These are phyloP conservation scores for Aphelinus atriplicis DNA, from an alignment of 1,140 invertebrate species.

Conservation along the genomic window DNA sequence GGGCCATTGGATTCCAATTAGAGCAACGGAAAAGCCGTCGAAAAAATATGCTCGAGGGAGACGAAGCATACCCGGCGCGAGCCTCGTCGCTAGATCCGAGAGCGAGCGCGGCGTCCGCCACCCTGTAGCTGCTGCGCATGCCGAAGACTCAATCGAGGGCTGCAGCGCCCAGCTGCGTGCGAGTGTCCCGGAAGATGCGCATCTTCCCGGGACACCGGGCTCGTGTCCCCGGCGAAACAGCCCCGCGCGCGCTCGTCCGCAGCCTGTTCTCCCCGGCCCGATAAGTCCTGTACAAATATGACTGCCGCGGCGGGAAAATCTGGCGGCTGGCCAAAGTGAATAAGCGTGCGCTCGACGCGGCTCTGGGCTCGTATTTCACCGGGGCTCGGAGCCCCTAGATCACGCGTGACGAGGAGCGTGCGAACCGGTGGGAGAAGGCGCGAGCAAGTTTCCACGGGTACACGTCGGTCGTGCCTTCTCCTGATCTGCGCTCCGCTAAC, in stretches of 20 bases:
- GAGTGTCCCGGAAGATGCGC: slow-evolving; percentile 36
- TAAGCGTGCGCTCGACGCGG: not conserved
- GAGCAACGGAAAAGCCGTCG: slow-evolving; percentile 2
- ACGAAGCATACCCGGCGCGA: not conserved
- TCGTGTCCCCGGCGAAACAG: not conserved
- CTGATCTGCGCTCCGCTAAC: not conserved
- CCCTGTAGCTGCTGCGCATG: too few species aligned
- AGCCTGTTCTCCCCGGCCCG: too few species aligned
- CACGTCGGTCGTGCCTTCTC: slow-evolving; percentile 35
- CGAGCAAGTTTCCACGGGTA: slow-evolving; percentile 17
- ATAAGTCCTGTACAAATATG: slow-evolving; percentile 22
- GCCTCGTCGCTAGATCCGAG: slow-evolving; percentile 22
- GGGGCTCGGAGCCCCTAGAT: slow-evolving; percentile 9
- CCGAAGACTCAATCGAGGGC: too few species aligned
- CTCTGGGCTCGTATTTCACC: slow-evolving; percentile 18
- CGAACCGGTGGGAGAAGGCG: slow-evolving; percentile 35
- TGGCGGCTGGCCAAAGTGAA: slow-evolving; percentile 12
- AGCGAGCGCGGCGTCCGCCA: not conserved
- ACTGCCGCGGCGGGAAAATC: not conserved
- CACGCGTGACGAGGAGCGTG: slow-evolving; percentile 12
- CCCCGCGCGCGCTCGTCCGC: too few species aligned
- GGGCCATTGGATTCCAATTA: slow-evolving; percentile 29
- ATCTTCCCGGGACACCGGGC: slow-evolving; percentile 37
- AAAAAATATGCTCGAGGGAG: not conserved
- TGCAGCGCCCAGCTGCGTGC: too few species aligned